A percentile compares a stretch with the other conserved stretches of the same genome.
Conservation (phyloP, 2,113 vertebrate species). For the Aleadryas rufinucha region DNA sequence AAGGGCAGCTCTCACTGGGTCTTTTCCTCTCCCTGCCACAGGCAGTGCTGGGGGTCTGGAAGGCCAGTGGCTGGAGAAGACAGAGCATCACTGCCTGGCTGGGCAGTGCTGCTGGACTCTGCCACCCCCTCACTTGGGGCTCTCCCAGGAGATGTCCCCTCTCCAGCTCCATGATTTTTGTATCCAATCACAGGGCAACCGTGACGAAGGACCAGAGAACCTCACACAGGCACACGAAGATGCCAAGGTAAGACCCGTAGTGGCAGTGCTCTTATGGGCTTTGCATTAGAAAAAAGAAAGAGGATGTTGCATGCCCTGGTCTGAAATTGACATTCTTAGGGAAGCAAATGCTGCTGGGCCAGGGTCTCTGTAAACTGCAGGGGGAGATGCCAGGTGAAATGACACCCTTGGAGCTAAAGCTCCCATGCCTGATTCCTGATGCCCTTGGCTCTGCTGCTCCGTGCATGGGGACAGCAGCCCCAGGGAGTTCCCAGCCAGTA, state of each 20-base stretch:
- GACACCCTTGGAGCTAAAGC: neutral
- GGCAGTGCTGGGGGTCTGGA: neutral
- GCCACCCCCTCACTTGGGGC: neutral
- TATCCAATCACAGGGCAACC: constrained; percentile 79
- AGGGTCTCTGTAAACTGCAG: neutral
- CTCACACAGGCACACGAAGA: constrained; percentile 77
- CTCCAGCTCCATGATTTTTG: neutral
- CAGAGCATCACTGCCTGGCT: neutral
- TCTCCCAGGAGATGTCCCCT: neutral
- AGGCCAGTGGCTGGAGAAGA: neutral
- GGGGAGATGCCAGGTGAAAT: neutral
- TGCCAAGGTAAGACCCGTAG: constrained; percentile 78
- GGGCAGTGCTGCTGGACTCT: neutral
- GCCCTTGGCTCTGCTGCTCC: neutral
- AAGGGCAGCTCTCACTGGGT: neutral
- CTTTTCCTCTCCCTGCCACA: neutral
- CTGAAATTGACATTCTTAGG: neutral
- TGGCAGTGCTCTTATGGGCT: neutral
- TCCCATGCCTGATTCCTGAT: neutral
- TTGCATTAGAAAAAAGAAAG: neutral
- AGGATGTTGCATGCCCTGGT: neutral
- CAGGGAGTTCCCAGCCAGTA: rapidly evolving
- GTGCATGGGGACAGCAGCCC: rapidly evolving
- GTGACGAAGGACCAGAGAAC: constrained; percentile 84
- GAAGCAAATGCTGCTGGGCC: neutral